Evolutionary conservation across 2,888 invertebrate species (phyloP).

Genomic region (Metopia argyrocephala): DNA sequence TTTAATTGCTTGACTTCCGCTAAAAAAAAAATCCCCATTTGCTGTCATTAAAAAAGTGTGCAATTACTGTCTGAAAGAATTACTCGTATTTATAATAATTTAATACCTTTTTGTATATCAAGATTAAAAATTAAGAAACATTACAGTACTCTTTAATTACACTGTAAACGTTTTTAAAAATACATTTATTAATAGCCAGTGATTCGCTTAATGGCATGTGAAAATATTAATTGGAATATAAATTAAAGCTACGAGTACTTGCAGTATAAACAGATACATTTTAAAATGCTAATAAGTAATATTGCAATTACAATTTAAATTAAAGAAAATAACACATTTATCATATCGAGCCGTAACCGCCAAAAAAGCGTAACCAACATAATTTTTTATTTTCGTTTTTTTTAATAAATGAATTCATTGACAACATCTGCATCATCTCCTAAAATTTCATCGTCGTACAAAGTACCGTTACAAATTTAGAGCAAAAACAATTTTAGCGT

Average conservation of each 20-base stretch:
- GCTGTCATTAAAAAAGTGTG: too few species aligned
- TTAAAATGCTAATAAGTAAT: not conserved
- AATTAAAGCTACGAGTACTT: not conserved
- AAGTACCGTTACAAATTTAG: too few species aligned
- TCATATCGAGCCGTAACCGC: too few species aligned
- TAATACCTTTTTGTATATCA: not conserved
- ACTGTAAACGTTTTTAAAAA: conserved; percentile 13
- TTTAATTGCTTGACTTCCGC: not conserved
- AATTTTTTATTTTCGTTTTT: too few species aligned
- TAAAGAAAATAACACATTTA: too few species aligned
- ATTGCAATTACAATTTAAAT: not conserved
- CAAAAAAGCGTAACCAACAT: too few species aligned
- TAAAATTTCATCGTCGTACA: too few species aligned
- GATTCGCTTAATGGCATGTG: not conserved
- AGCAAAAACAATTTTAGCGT: too few species aligned
- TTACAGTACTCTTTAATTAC: conserved; percentile 2
- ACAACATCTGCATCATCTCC: too few species aligned
- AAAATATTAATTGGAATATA: not conserved
- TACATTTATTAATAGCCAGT: conserved; percentile 11
- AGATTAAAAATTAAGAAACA: not conserved
- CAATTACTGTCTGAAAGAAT: not conserved
- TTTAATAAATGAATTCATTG: too few species aligned
- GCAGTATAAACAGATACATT: not conserved
- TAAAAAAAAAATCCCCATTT: not conserved
- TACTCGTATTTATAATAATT: not conserved